phyloP scores from a whole-genome alignment of 2,888 invertebrate species.

The Aethes cnicana region DNA sequence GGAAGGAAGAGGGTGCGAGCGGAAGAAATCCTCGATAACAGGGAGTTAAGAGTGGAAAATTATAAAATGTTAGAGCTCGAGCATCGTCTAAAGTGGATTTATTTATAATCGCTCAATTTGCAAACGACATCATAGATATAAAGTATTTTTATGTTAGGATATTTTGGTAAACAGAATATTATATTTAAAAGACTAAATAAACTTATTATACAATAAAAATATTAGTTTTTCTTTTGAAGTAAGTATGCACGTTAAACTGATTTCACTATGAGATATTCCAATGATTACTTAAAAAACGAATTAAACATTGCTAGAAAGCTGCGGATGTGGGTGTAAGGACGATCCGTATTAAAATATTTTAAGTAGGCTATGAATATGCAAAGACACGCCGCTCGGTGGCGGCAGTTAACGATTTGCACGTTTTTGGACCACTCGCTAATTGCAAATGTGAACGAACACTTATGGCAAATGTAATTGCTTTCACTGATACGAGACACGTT shows the following conservation, averaged over 20 bases:
- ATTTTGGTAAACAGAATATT: no score
- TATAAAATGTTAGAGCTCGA: constrained; percentile 66
- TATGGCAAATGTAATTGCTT: constrained; percentile 79
- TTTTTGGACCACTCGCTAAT: constrained; percentile 80
- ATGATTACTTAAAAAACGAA: constrained; percentile 59
- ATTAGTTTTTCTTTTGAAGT: no score
- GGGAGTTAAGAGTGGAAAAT: constrained; percentile 70
- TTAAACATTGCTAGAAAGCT: constrained; percentile 73
- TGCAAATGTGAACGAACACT: constrained; percentile 80
- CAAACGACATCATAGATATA: constrained; percentile 38
- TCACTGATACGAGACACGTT: constrained; percentile 66
- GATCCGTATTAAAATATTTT: constrained; percentile 81
- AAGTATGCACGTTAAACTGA: no score
- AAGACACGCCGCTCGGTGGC: constrained; percentile 73
- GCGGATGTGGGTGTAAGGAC: constrained; percentile 61
- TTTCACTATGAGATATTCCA: constrained; percentile 44
- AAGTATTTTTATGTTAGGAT: neutral
- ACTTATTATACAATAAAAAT: no score
- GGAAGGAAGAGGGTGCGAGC: constrained; percentile 72
- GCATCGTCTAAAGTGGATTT: constrained; percentile 57
- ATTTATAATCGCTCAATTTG: constrained; percentile 52
- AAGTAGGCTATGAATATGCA: constrained; percentile 82
- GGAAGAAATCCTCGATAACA: constrained; percentile 76
- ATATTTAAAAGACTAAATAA: no score
- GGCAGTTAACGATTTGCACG: constrained; percentile 80